Base-by-base conservation (phyloP, 2,113 vertebrate genomes). In the Kryptolebias marmoratus region DNA sequence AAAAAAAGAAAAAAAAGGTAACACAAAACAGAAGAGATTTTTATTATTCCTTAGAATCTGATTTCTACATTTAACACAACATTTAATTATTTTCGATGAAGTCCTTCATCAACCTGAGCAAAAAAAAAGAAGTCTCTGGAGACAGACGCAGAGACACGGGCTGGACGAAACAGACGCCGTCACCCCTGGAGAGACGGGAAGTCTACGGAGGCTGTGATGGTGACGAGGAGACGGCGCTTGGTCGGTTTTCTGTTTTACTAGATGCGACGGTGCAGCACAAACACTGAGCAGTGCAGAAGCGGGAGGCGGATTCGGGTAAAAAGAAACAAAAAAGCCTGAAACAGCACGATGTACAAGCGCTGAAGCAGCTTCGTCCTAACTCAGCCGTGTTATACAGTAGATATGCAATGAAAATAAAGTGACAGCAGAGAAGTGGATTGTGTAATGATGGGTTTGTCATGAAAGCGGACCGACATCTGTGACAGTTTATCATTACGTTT, bases 21-120 rank as follows among this genome's bases (percentile, higher is more conserved):
- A 58, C 69, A 74, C 66, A 71, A 36, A 71, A 3, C 55, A 52
- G 27, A 60, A 49, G 28, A 79, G 11, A 73, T 39, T 28, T 60
- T 22, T 65, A 78, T 36, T 27, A 5, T 11, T 59, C 54, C 28
- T 39, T 11, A 57, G 0, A 44, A 61, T 53, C 44, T 53, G 45
- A 48, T 64, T 58, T 71, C 52, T 85, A 75, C 56, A 60, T 68
- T 80, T 80, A 85, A 85, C 15, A 71, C 45, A 69, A 36, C 57
- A 32, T 73, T 66, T 1, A 73, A 27, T 67, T 64, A 63, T 42
- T 27, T 22, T 22, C 22, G 22, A 22, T 22, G 22, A 22, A 22
- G 22, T 22, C 22, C 22, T 22, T 36, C 61, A 77, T 59, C 59
- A 68, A 56, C 67, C 79, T 75, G 77, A 85, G 77, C 69, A 80